These are phyloP conservation scores for Chaetorhynchus papuensis DNA, from an alignment of 2,113 vertebrate species.

Conservation along the genomic window DNA sequence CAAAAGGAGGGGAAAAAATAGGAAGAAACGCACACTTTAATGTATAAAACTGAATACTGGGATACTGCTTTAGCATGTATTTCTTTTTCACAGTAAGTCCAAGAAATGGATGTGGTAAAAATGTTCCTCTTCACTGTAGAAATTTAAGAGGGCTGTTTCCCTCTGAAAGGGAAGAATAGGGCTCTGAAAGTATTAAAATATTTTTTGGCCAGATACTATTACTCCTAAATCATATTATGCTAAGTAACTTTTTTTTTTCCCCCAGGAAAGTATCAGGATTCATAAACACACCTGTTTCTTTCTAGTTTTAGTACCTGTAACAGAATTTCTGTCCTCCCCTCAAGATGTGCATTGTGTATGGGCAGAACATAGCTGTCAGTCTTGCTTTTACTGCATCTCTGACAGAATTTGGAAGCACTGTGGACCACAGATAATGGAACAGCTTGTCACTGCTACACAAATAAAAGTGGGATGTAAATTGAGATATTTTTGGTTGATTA, in stretches of 20 bases:
- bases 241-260: background rate
- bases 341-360: background rate
- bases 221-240: background rate
- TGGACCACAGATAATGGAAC: background rate
- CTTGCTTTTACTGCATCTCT: background rate
- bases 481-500: constrained; percentile 16
- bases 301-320: background rate
- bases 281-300: background rate
- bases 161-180: background rate
- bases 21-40: background rate
- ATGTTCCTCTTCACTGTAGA: background rate
- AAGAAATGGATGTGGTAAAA: background rate
- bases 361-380: background rate
- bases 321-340: background rate
- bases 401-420: constrained; percentile 15
- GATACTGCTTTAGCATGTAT: background rate
- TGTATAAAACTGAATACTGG: background rate
- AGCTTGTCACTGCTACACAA: constrained; percentile 27
- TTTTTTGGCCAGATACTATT: background rate
- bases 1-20: background rate
- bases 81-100: background rate
- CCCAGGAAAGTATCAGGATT: background rate
- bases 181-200: background rate
- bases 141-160: background rate
- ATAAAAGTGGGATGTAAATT: constrained; percentile 15